These are phyloP conservation scores for Oscheius onirici DNA, from an alignment of 2,888 invertebrate genomes.

Conservation along the genomic window DNA sequence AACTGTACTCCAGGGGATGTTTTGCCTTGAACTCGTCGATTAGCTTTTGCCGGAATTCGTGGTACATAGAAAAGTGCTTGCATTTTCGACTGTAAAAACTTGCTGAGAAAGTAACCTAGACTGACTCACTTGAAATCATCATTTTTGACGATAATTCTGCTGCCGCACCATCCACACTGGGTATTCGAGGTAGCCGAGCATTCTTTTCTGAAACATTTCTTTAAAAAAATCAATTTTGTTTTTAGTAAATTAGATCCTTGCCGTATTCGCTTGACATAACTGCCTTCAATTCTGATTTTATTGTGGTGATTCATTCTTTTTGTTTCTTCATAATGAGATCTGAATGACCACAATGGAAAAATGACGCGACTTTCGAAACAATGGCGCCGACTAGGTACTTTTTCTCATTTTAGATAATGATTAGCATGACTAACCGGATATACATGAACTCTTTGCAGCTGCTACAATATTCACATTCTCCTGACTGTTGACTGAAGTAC, in stretches of 20 bases:
- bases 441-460: constrained; percentile 51
- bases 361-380: neutral
- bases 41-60: constrained; percentile 4
- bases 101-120: too few relatives aligned
- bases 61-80: constrained; percentile 1
- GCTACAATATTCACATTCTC: constrained; percentile 42
- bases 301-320: neutral
- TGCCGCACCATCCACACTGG: constrained; percentile 59
- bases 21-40: neutral
- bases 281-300: neutral
- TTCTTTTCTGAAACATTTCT: constrained; percentile 32
- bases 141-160: constrained; percentile 30
- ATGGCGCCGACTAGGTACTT: neutral
- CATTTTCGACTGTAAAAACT: neutral
- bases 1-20: neutral
- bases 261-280: neutral
- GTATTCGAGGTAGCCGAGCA: constrained; percentile 46
- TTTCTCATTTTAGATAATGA: neutral
- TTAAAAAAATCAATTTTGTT: neutral
- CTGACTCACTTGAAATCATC: constrained; percentile 35
- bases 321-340: neutral
- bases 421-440: constrained; percentile 34
- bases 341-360: neutral
- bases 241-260: neutral
- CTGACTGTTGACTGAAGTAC: constrained; percentile 33